A percentile compares a stretch with the other conserved stretches of the same genome.
phyloP scores from a whole-genome alignment of 2,797 vertebrate genomes.

The Spinus olivaceus region DNA sequence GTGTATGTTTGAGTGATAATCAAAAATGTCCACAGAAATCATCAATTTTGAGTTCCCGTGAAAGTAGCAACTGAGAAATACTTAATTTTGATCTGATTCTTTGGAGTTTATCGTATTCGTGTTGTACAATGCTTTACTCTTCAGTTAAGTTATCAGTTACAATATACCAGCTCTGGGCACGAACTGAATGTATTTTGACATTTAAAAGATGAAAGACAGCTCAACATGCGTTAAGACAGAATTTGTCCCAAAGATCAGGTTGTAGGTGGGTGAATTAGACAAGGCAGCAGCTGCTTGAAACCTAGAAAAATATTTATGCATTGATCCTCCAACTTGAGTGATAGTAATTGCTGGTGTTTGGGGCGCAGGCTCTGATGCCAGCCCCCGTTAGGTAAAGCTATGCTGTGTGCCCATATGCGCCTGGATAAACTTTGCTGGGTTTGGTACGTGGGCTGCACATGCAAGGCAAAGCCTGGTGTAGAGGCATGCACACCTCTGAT shows the following conservation, averaged over 20 bases:
- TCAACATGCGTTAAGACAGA: not conserved
- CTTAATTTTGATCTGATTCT: not conserved
- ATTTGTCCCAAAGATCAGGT: not conserved
- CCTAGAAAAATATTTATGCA: not conserved
- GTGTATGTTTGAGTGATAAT: not conserved
- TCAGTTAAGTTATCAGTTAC: not conserved
- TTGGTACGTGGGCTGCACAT: not conserved
- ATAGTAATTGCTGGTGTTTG: not conserved
- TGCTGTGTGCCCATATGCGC: rapidly evolving
- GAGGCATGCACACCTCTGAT: not conserved
- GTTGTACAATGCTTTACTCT: not conserved
- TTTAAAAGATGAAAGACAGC: not conserved
- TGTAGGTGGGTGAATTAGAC: not conserved
- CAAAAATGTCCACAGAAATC: not conserved
- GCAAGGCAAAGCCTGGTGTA: not conserved
- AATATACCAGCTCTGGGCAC: not conserved
- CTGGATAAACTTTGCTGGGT: not conserved
- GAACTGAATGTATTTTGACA: not conserved
- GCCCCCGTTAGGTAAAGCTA: not conserved
- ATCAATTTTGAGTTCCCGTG: not conserved
- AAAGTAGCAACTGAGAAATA: not conserved
- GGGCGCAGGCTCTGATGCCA: not conserved
- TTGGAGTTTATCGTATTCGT: not conserved
- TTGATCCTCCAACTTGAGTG: not conserved
- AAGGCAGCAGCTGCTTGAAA: not conserved